Evolutionary conservation across 30 jellyfish, hydroid and myxozoan genomes (phyloP).

Genomic region (Aurelia aurita): DNA sequence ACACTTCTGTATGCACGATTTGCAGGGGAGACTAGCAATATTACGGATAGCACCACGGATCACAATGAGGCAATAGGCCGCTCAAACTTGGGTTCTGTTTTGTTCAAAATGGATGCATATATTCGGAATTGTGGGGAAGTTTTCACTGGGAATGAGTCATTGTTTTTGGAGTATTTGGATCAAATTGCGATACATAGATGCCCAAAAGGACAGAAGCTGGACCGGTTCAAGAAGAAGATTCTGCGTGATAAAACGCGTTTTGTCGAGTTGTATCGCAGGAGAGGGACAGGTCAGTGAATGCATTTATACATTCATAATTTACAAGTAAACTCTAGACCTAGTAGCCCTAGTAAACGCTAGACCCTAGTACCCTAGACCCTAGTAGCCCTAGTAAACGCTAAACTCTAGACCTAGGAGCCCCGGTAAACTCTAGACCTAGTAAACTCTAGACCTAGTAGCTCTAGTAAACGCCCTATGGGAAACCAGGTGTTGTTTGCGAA

Average conservation of each 20-base stretch:
- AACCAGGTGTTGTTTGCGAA: too few species aligned
- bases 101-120: conserved; percentile 30
- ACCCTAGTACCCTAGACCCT: too few species aligned
- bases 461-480: too few species aligned
- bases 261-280: conserved; percentile 58
- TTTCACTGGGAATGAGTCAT: conserved; percentile 64
- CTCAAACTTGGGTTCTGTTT: conserved; percentile 28
- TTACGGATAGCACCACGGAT: conserved; percentile 33
- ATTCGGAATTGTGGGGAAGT: conserved; percentile 44
- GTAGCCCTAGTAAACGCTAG: too few species aligned
- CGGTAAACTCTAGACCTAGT: too few species aligned
- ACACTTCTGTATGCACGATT: conserved; percentile 28
- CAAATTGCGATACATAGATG: conserved; percentile 36
- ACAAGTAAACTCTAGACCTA: too few species aligned
- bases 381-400: too few species aligned
- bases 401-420: too few species aligned
- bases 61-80: conserved; percentile 27
- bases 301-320: too few species aligned
- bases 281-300: conserved; percentile 48
- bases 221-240: conserved; percentile 38
- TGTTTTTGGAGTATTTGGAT: conserved; percentile 30
- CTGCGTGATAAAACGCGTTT: conserved; percentile 70
- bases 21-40: conserved; percentile 64
- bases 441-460: too few species aligned
- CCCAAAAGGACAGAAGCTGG: conserved; percentile 9